These are phyloP conservation scores for Odontamblyopus rebecca DNA, from an alignment of 2,797 vertebrate species.

Conservation along the genomic window DNA sequence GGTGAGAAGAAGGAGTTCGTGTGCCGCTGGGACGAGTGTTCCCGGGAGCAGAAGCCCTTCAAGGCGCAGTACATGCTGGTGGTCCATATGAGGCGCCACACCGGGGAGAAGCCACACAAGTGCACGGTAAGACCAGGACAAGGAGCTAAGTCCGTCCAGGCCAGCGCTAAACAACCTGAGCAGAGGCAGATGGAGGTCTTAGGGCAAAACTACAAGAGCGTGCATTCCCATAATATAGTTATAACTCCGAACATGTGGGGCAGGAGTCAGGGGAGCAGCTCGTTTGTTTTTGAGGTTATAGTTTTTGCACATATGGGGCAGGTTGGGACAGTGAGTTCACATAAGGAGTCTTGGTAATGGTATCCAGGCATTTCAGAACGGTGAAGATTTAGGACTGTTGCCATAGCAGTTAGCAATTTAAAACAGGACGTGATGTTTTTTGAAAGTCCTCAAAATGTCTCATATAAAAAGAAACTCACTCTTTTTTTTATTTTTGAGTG, in stretches of 20 bases:
- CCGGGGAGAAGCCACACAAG: conserved; percentile 97
- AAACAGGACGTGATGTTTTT: too few relatives aligned
- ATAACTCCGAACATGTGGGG: conserved; percentile 7
- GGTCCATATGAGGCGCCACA: conserved; percentile 97
- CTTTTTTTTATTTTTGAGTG: too few relatives aligned
- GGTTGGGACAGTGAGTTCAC: background rate
- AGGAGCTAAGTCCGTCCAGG: background rate
- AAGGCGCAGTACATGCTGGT: conserved; percentile 99
- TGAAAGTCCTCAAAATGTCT: too few relatives aligned
- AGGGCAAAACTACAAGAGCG: background rate
- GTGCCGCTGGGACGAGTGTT: conserved; percentile 96
- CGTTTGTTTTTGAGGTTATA: background rate
- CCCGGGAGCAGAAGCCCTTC: conserved; percentile 96
- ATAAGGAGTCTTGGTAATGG: background rate
- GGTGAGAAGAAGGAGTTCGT: conserved; percentile 99
- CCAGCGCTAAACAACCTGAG: background rate
- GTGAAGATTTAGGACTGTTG: too few relatives aligned
- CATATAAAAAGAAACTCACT: too few relatives aligned
- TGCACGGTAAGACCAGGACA: conserved; percentile 86
- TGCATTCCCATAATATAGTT: conserved; percentile 5
- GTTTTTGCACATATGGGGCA: background rate
- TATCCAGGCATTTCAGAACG: background rate
- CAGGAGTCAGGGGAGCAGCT: background rate
- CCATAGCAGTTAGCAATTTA: background rate
- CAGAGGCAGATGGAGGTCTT: background rate